Conservation (phyloP, 1,140 invertebrate genomes). For the Drosophila ercepeae region DNA sequence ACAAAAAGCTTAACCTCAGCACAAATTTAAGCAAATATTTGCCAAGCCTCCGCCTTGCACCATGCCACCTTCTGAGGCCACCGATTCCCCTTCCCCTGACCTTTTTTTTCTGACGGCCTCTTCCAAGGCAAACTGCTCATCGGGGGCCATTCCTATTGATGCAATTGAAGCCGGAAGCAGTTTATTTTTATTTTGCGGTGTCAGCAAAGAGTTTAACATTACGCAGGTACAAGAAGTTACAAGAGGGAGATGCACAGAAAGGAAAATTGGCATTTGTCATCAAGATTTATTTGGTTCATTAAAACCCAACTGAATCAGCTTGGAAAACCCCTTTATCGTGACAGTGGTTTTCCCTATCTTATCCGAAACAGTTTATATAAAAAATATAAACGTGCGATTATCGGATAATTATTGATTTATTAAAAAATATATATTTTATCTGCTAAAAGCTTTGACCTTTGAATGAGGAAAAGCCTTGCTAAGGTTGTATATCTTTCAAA, state of each 20-base stretch:
- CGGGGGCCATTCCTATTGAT: constrained; percentile 47
- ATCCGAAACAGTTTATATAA: background rate
- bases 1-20: constrained; percentile 81
- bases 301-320: background rate
- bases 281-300: background rate
- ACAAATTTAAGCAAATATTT: constrained; percentile 83
- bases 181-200: constrained; percentile 59
- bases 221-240: constrained; percentile 45
- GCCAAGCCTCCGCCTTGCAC: constrained; percentile 27
- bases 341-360: background rate
- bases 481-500: background rate
- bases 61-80: background rate
- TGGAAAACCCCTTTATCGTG: background rate
- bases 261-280: background rate
- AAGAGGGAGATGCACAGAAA: constrained; percentile 3
- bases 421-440: background rate
- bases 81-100: background rate
- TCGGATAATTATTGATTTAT: background rate
- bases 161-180: constrained; percentile 79
- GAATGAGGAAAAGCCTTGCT: background rate
- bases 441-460: background rate
- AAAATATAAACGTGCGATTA: background rate
- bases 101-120: background rate
- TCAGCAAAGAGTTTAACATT: constrained; percentile 64
- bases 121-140: constrained; percentile 19